Conservation (phyloP, 2,113 vertebrate species). For the Sakesphorus luctuosus region DNA sequence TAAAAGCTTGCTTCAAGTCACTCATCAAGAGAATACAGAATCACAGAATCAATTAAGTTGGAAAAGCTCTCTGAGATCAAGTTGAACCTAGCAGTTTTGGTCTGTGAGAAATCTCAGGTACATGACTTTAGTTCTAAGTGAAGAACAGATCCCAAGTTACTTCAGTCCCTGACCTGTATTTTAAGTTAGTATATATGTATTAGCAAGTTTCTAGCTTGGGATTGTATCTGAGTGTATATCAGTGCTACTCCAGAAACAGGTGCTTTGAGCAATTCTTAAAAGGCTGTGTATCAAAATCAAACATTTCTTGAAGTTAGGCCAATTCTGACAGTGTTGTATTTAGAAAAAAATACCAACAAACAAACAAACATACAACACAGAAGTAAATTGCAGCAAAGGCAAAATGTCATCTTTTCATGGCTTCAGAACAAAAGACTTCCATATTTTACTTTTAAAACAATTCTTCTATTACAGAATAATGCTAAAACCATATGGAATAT, state of each 20-base stretch:
- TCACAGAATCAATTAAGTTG: not conserved
- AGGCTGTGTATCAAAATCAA: not conserved
- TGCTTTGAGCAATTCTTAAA: not conserved
- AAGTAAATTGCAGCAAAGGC: not conserved
- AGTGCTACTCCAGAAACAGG: not conserved
- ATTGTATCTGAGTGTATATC: not conserved
- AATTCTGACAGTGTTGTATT: not conserved
- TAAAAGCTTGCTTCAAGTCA: not conserved
- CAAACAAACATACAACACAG: not conserved
- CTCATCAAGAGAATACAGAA: not conserved
- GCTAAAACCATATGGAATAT: not conserved
- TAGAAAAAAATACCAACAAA: not conserved
- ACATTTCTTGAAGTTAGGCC: not conserved
- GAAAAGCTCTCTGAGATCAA: not conserved
- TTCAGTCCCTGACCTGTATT: not conserved
- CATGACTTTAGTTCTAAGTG: not conserved
- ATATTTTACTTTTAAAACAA: not conserved
- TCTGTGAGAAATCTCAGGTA: not conserved
- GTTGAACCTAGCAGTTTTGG: not conserved
- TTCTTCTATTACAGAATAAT: not conserved
- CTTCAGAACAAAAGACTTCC: not conserved
- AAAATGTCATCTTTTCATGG: not conserved
- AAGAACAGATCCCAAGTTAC: not conserved
- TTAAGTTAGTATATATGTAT: not conserved
- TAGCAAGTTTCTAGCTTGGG: not conserved